These are phyloP conservation scores for Tetrapedia diversipes DNA, from an alignment of 2,888 invertebrate genomes.

Conservation along the genomic window DNA sequence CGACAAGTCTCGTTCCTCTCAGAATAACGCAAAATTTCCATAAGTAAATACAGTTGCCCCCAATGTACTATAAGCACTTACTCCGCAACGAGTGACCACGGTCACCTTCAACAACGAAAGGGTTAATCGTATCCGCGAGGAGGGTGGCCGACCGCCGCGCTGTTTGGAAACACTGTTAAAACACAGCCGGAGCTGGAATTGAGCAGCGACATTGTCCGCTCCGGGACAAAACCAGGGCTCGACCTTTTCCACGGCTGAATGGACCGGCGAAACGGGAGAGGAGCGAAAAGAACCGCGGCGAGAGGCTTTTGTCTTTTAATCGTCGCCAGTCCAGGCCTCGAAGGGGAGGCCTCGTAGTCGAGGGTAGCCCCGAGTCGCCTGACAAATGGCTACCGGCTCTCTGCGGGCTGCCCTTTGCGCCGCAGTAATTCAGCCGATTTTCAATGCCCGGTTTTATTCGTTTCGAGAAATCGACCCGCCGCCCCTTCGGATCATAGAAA, in stretches of 20 bases:
- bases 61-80: too few relatives aligned
- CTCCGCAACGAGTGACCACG: too few relatives aligned
- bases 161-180: constrained; percentile 78
- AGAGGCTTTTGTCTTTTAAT: constrained; percentile 75
- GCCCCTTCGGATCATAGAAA: constrained; percentile 24
- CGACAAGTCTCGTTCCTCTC: too few relatives aligned
- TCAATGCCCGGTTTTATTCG: constrained; percentile 48
- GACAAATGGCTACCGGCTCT: constrained; percentile 56
- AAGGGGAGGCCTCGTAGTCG: constrained; percentile 41
- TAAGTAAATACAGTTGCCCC: too few relatives aligned
- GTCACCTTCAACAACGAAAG: constrained; percentile 73
- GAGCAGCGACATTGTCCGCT: constrained; percentile 69
- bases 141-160: constrained; percentile 61
- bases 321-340: constrained; percentile 54
- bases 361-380: constrained; percentile 52
- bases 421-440: constrained; percentile 32
- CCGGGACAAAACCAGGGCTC: constrained; percentile 61
- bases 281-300: constrained; percentile 63
- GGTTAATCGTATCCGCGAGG: constrained; percentile 69
- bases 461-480: constrained; percentile 46
- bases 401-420: constrained; percentile 3
- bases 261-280: constrained; percentile 23
- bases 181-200: constrained; percentile 68
- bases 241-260: constrained; percentile 67
- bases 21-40: too few relatives aligned